A percentile compares a stretch with the other conserved stretches of the same genome.
These are phyloP conservation scores for Argyrosomus japonicus DNA, from an alignment of 2,113 vertebrate species.

Conservation along the genomic window DNA sequence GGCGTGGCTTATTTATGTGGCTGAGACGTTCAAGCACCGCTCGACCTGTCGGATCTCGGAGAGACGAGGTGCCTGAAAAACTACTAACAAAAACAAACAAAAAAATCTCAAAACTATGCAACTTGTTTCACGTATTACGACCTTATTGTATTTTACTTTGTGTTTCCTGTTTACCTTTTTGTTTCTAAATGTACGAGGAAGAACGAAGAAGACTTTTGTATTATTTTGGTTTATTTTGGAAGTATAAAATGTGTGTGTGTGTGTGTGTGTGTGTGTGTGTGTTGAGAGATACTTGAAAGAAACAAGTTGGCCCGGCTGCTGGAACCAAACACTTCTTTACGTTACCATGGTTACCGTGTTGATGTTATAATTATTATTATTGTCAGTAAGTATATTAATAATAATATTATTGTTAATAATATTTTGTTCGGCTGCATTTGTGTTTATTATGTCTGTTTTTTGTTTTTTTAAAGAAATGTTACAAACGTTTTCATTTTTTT, in stretches of 20 bases:
- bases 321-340: slow-evolving; percentile 97
- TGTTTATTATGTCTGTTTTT: slow-evolving; percentile 58
- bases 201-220: slow-evolving; percentile 85
- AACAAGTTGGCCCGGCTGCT: slow-evolving; percentile 97
- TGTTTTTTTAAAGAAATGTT: slow-evolving; percentile 71
- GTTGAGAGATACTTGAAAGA: slow-evolving; percentile 99
- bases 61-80: slow-evolving; percentile 91
- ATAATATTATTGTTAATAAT: slow-evolving; percentile 71
- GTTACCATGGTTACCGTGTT: slow-evolving; percentile 79
- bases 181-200: slow-evolving; percentile 78
- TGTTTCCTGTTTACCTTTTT: slow-evolving; percentile 88
- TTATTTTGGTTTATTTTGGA: slow-evolving; percentile 79
- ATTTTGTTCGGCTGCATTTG: slow-evolving; percentile 59
- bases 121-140: slow-evolving; percentile 91
- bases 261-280: slow-evolving; percentile 55
- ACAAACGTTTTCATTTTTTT: slow-evolving; percentile 92
- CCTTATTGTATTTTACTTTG: slow-evolving; percentile 66
- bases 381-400: slow-evolving; percentile 72
- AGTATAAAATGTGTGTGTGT: slow-evolving; percentile 77
- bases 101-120: slow-evolving; percentile 95
- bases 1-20: slow-evolving; percentile 82
- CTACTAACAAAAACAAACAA: slow-evolving; percentile 54
- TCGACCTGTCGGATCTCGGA: slow-evolving; percentile 74
- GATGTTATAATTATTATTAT: slow-evolving; percentile 70
- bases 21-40: slow-evolving; percentile 61